Evolutionary conservation across 2,888 invertebrate genomes (phyloP), one percentile per base, ranked within the genome.

Genomic region (Neoaliturus tenellus): DNA sequence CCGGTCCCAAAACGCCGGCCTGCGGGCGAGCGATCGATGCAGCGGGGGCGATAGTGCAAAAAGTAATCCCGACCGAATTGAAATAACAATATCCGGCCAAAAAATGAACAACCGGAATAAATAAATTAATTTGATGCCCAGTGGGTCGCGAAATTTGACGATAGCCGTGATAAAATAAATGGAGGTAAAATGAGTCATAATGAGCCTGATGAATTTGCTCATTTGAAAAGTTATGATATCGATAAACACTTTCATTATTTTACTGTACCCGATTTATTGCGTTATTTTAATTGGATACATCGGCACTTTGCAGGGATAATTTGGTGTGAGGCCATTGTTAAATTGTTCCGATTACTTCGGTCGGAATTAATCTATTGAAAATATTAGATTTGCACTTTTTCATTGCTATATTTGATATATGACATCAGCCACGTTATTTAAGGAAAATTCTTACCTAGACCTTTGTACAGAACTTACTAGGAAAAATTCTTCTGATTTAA

Each of bases 141-240:
- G 8, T 75, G 75, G 75, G 23, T 28, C 28, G 69, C 69, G 69
- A 69, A 69, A 69, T 69, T 35, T 39, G 69, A 20, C 23, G 69
- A 35, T 69, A 69, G 20, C 35, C 69, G 75, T 75, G 78, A 55
- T 35, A 51, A 78, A 71, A 78, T 55, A 78, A 78, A 51, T 78
- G 4, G 44, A 75, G 28, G 44, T 44, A 78, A 75, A 41, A 41
- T 51, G 31, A 31, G 78, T 55, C 25, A 44, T 75, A 78, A 55
- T 78, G 78, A 78, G 78, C 51, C 78, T 55, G 51, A 55, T 78
- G 55, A 55, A 55, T 55, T 51, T 35, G 78, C 35, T 55, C 33
- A 55, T 33, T 78, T 78, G 55, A 78, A 78, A 78, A 78, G 78
- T 78, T 78, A 78, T 75, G 25, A 41, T 71, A 71, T 75, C 31